Base-by-base conservation (phyloP, 2,888 invertebrate genomes). In the Orchesellides sinensis region DNA sequence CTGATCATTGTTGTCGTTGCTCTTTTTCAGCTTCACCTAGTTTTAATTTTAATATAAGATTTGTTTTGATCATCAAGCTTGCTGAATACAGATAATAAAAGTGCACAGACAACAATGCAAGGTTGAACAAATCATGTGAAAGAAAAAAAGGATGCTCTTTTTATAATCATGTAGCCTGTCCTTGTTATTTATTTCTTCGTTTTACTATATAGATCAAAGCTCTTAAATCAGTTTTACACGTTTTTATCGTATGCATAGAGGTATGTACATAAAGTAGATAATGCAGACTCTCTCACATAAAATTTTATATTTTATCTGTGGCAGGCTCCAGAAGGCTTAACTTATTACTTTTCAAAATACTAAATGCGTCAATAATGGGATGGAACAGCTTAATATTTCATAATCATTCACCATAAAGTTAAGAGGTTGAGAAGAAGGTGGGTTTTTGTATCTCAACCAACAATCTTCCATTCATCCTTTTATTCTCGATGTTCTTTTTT, bases 351-450 rank as follows among this genome's bases (percentile, higher is more conserved):
- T 52, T 73, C 45, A 63, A 77, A 66, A 25, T 45, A 49, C 17
- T 79, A 83, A 84, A 80, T 80, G 84, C 80, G 81, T 84, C 81
- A 80, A 84, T 84, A 84, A 81, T 81, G 75, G 84, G 84, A 69
- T 84, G 81, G 68, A 81, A 84, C 73, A 73, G 84, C 69, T 74
- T 81, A 84, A 84, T 84, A 84, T 72, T 70, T 75, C 82, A 77
- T 82, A 77, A 77, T 74, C 74, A 81, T 66, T 81, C 69, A 81
- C 81, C 80, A 63, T 68, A 66, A n/a, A 72, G 47, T 52, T 68
- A 47, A 52, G 19, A 56, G 45, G 40, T 25, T 25, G 29, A 23
- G 5, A 52, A 19, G 52, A 5, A 54, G 40, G 25, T 59, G 17
- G 45, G 47, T 61, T 59, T n/a, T n/a, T n/a, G 10, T 61, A 73